Conservation (phyloP, 2,888 invertebrate genomes). For the Nomada flava region DNA sequence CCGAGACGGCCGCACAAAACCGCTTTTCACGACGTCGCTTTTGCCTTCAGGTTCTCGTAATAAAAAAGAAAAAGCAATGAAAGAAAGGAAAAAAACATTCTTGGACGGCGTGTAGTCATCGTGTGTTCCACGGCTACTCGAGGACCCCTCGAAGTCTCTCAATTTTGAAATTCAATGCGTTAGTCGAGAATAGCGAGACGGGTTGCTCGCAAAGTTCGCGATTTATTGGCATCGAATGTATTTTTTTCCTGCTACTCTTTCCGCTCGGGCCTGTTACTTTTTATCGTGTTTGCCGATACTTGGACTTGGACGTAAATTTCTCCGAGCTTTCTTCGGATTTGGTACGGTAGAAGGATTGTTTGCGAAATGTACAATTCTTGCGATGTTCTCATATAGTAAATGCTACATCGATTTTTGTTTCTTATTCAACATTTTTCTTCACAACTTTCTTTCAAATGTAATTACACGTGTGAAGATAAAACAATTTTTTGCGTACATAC, state of each 20-base stretch:
- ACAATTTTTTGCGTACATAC: too few species aligned
- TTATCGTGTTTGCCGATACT: too few species aligned
- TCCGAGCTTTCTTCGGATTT: too few species aligned
- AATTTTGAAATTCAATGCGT: slow-evolving; percentile 62
- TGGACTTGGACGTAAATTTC: too few species aligned
- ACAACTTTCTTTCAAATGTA: too few species aligned
- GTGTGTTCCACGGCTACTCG: slow-evolving; percentile 60
- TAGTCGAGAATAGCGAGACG: slow-evolving; percentile 26
- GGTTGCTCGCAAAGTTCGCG: slow-evolving; percentile 31
- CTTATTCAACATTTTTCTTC: too few species aligned
- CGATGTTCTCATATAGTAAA: too few species aligned
- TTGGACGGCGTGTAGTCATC: slow-evolving; percentile 33
- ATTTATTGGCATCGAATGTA: slow-evolving; percentile 48
- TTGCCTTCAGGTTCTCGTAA: slow-evolving; percentile 66
- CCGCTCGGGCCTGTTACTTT: background rate
- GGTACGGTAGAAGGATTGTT: too few species aligned
- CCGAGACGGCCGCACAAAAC: slow-evolving; percentile 66
- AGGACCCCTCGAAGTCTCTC: slow-evolving; percentile 65
- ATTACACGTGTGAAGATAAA: too few species aligned
- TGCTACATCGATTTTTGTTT: too few species aligned
- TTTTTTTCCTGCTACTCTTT: background rate
- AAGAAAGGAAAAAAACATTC: slow-evolving; percentile 36
- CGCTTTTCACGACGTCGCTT: slow-evolving; percentile 75
- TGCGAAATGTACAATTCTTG: background rate
- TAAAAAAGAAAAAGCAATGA: slow-evolving; percentile 19